Base-by-base conservation (phyloP, 2,113 vertebrate species). In the Montifringilla adamsi region DNA sequence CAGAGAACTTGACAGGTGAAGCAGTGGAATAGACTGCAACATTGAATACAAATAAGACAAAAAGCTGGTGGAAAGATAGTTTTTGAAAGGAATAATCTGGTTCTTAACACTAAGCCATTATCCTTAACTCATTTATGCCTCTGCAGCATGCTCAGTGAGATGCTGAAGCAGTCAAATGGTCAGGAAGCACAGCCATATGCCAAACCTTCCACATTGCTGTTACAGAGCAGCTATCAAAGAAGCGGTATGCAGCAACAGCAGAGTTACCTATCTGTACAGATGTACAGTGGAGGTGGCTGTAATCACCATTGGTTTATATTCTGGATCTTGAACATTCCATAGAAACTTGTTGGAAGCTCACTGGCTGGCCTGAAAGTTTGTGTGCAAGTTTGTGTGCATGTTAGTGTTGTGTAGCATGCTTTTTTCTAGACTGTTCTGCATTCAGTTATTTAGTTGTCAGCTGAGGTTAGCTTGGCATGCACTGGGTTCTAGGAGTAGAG, bases 381-480 rank as follows among this genome's bases (percentile, higher is more conserved):
- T 97, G 86, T 98, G 98, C 95, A 94, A 98, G 98, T 17, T 78
- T 94, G 97, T 98, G 93, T 98, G 98, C 97, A 85, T 97, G 97
- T 95, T 89, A 14, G 44, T 84, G 91, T 97, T 96, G 93, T 96
- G 93, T 96, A 95, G 98, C 97, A 97, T 98, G 97, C 94, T 92
- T 77, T 95, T 17, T 90, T 91, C 80, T 52, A 44, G 92, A 68
- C 85, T 39, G 31, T 21, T 74, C 47, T 90, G 87, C 12, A 8
- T 82, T 64, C 33, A 33, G 21, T 67, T 58, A 16, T 24, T 44
- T 19, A 53, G 31, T 39, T 3, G 3, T 82, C 21, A 43, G 26
- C 19, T 59, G 47, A 74, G 39, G 39, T 84, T 76, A 67, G 33
- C 74, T 58, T 77, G 41, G 47, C 74, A 19, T 89, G 81, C 79